phyloP scores from a whole-genome alignment of 2,797 vertebrate species.

The Myiothlypis coronata region DNA sequence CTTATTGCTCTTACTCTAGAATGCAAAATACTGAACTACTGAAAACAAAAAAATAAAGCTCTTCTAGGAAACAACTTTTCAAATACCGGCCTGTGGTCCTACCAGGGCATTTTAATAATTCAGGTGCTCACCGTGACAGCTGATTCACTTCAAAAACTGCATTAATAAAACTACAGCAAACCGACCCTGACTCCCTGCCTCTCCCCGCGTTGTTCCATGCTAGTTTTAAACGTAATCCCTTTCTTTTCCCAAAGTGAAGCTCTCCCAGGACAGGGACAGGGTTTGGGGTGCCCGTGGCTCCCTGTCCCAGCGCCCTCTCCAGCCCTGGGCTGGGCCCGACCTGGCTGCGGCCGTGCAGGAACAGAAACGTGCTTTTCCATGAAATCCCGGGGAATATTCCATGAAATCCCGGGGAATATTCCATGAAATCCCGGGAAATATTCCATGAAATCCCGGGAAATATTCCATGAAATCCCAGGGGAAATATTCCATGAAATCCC shows the following conservation, averaged over 20 bases:
- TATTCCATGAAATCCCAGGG: not conserved
- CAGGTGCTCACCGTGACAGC: not conserved
- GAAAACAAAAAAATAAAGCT: not conserved
- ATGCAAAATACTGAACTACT: not conserved
- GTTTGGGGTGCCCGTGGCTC: not conserved
- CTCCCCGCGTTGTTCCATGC: not conserved
- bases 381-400: not conserved
- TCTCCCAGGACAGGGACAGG: not conserved
- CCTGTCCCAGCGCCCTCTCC: not conserved
- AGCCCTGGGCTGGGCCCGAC: not conserved
- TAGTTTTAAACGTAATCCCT: not conserved
- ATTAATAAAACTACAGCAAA: not conserved
- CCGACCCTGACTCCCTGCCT: rapidly evolving
- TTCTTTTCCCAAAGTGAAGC: rapidly evolving
- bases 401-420: not conserved
- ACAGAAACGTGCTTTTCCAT: not conserved
- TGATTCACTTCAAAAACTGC: not conserved
- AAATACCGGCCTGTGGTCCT: not conserved
- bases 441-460: not conserved
- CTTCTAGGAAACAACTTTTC: not conserved
- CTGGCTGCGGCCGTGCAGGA: not conserved
- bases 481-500: not conserved
- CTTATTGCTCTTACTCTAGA: not conserved
- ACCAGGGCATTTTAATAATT: not conserved
- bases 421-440: not conserved